Base-by-base conservation (phyloP, 2,113 vertebrate species). In the Daphoenositta chrysoptera region DNA sequence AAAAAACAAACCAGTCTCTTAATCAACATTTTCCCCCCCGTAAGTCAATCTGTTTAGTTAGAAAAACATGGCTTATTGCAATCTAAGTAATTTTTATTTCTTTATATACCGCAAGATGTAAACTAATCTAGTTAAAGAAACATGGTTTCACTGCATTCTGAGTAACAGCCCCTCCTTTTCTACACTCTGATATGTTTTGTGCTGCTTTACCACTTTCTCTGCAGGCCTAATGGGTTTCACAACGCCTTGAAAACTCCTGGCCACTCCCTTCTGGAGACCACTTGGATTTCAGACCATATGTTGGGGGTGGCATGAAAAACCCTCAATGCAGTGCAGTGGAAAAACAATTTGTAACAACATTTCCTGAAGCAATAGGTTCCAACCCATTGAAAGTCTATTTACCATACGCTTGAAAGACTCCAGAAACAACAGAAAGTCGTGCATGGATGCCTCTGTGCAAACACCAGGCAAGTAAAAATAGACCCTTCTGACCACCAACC, bases 281-380 rank as follows among this genome's bases (percentile, higher is more conserved):
- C 73, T 91, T 93, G 83, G n/a, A 95, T 95, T 94, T 95, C 37
- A 71, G 39, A 93, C 57, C 57, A 21, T 89, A 51, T 75, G 63
- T 56, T 94, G 78, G 85, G 84, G 94, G 95, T 97, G 95, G 93
- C 96, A 97, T 84, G 95, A 96, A 97, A 97, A 98, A 95, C 87
- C 69, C 85, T 97, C 94, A 71, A 94, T 72, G 89, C 14, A 57
- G 61, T 97, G 87, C 96, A 94, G 93, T 96, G 95, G 97, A 97
- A 98, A 97, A 98, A 97, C 95, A 97, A 97, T 96, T 97, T 97
- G 97, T 96, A 97, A 90, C 94, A 98, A 97, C 95, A 97, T 97
- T 98, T 98, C 97, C 97, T 96, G 95, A 94, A 97, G 96, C 88
- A 70, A 91, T 68, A 70, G 70, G 93, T 95, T 97, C 96, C 96